Evolutionary conservation across 2,888 invertebrate genomes (phyloP).

Genomic region (Chloroclysta siterata): DNA sequence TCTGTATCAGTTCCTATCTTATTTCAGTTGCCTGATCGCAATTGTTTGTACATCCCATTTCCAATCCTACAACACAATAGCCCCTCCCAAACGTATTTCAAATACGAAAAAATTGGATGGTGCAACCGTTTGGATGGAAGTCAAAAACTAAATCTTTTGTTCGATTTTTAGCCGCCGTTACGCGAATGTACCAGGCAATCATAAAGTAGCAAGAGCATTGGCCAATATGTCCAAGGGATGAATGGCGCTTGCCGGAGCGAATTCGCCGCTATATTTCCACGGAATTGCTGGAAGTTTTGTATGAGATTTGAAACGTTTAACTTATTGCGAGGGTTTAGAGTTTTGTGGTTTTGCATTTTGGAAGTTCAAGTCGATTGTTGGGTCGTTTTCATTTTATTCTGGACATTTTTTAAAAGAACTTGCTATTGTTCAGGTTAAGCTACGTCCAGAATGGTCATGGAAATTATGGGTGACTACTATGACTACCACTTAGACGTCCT

Average conservation of each 20-base stretch:
- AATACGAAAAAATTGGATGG: conserved; percentile 20
- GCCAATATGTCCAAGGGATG: conserved; percentile 31
- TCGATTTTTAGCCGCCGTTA: conserved; percentile 19
- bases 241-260: conserved; percentile 24
- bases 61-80: background rate
- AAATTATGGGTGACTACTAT: no score
- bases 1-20: no score
- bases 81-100: conserved; percentile 3
- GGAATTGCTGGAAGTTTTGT: conserved; percentile 25
- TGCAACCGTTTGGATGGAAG: conserved; percentile 18
- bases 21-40: no score
- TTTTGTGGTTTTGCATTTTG: conserved; percentile 19
- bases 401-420: no score
- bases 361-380: conserved; percentile 4
- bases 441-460: background rate
- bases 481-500: no score
- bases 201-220: conserved; percentile 26
- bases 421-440: no score
- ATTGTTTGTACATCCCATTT: background rate
- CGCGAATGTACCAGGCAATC: conserved; percentile 29
- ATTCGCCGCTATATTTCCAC: conserved; percentile 20
- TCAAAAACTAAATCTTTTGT: conserved; percentile 30
- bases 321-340: conserved; percentile 13
- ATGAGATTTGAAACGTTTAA: conserved; percentile 25
- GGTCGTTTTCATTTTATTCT: background rate